Base-by-base conservation (phyloP, 2,888 invertebrate species). In the Apamea sordens region DNA sequence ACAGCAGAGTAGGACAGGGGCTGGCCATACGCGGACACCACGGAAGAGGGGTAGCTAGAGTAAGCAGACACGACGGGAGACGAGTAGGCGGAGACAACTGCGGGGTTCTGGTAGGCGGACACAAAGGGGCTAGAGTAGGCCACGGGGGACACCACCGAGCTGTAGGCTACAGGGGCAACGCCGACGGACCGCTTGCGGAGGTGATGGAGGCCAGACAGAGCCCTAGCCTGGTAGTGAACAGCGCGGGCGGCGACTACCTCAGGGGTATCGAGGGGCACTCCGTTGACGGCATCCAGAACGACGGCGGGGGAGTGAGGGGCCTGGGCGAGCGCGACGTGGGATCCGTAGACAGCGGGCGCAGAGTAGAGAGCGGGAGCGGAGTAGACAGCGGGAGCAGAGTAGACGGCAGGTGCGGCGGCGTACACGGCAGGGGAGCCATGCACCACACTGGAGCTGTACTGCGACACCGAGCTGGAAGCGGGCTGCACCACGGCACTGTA, bases 231-330 rank as follows among this genome's bases (percentile, higher is more conserved):
- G 94, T 91, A 96, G 93, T 96, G 97, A 15, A 94, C 95, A 72
- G 94, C 94, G 78, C 96, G 96, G 59, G 96, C 97, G 77, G 96
- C 96, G 73, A 97, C 96, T 18, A 97, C 97, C 83, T 96, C 97
- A 84, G 96, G 96, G 28, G 97, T 97, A 90, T 97, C 96, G 72
- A 97, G 92, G 61, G 97, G 97, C 24, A 97, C 97, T 75, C 97
- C 96, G 86, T 95, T 91, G 68, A 94, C 94, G 65, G 96, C 93
- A 73, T 96, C 95, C 89, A 97, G 89, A 59, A 96, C 95, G 36
- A 96, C 94, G 63, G 96, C 97, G 61, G 97, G 96, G 1, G 96
- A 93, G 92, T 95, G 94, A 68, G 94, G 95, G 47, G 94, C 94
- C 88, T 95, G 95, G 73, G 95, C 90, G 68, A 94, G 86, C 50